These are phyloP conservation scores for Coboldia fuscipes DNA, from an alignment of 1,140 invertebrate species.

Conservation along the genomic window DNA sequence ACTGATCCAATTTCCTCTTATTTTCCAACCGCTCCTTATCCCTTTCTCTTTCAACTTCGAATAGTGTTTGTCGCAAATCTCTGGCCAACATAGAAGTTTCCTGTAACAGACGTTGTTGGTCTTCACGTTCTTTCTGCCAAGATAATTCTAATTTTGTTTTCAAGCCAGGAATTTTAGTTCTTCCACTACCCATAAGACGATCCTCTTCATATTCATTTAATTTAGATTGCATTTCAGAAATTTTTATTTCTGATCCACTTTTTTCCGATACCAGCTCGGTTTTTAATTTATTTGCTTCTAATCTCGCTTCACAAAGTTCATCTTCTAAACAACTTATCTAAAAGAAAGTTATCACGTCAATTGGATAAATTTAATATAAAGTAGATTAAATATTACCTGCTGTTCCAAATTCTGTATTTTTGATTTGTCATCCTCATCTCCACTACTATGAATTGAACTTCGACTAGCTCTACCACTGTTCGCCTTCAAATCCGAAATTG, in stretches of 20 bases:
- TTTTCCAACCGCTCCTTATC: slow-evolving; percentile 73
- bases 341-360: neutral
- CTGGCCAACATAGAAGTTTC: slow-evolving; percentile 79
- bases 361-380: too few species aligned
- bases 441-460: slow-evolving; percentile 17
- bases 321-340: slow-evolving; percentile 61
- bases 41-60: slow-evolving; percentile 70
- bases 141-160: slow-evolving; percentile 78
- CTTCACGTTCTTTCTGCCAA: slow-evolving; percentile 88
- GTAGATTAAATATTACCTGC: slow-evolving; percentile 23
- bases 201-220: slow-evolving; percentile 85
- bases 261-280: slow-evolving; percentile 78
- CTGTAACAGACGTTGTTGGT: slow-evolving; percentile 71
- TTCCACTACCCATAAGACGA: slow-evolving; percentile 48
- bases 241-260: slow-evolving; percentile 67
- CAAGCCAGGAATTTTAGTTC: slow-evolving; percentile 63
- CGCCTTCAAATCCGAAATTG: slow-evolving; percentile 49
- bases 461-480: slow-evolving; percentile 20
- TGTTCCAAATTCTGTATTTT: slow-evolving; percentile 52
- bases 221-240: slow-evolving; percentile 73
- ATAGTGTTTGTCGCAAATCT: slow-evolving; percentile 67
- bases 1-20: slow-evolving; percentile 63
- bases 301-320: slow-evolving; percentile 59
- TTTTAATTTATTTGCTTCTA: slow-evolving; percentile 66
- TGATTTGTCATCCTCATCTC: slow-evolving; percentile 31